A percentile compares a stretch with the other conserved stretches of the same genome.
Conservation (phyloP, 2,888 invertebrate species). For the Drosophila sordidula region DNA sequence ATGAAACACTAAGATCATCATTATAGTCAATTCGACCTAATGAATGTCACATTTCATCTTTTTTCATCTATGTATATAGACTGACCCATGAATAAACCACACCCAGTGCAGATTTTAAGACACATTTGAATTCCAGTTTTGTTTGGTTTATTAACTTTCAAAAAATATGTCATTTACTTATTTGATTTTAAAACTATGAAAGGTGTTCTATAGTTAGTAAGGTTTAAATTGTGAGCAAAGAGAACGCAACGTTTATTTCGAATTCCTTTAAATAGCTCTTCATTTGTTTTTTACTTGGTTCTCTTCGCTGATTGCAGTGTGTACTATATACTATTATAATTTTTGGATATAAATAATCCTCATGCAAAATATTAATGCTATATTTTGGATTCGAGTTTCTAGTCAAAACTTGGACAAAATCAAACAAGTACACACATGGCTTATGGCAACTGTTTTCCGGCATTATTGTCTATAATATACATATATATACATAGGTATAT, state of each 20-base stretch:
- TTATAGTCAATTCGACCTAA: too few relatives aligned
- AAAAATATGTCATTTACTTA: constrained; percentile 38
- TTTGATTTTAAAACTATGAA: constrained; percentile 32
- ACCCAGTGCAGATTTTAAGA: constrained; percentile 2
- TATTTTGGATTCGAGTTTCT: constrained; percentile 36
- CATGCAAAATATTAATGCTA: constrained; percentile 58
- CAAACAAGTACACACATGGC: constrained; percentile 50
- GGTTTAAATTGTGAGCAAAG: constrained; percentile 38
- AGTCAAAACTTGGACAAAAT: constrained; percentile 51
- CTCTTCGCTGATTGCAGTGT: constrained; percentile 32
- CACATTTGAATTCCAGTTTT: not conserved
- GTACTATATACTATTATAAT: constrained; percentile 16
- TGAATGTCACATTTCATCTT: too few relatives aligned
- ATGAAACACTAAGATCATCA: too few relatives aligned
- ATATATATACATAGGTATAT: constrained; percentile 12
- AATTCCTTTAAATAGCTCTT: constrained; percentile 14
- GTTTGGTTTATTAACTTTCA: constrained; percentile 35
- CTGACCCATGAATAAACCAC: not conserved
- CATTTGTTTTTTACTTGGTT: constrained; percentile 26
- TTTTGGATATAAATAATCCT: constrained; percentile 51
- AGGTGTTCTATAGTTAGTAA: constrained; percentile 27
- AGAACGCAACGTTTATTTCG: constrained; percentile 33
- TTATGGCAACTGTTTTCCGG: constrained; percentile 50
- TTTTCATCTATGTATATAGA: not conserved
- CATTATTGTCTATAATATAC: constrained; percentile 33